phyloP scores from a whole-genome alignment of 2,113 vertebrate genomes.

The Laticauda laticaudata region DNA sequence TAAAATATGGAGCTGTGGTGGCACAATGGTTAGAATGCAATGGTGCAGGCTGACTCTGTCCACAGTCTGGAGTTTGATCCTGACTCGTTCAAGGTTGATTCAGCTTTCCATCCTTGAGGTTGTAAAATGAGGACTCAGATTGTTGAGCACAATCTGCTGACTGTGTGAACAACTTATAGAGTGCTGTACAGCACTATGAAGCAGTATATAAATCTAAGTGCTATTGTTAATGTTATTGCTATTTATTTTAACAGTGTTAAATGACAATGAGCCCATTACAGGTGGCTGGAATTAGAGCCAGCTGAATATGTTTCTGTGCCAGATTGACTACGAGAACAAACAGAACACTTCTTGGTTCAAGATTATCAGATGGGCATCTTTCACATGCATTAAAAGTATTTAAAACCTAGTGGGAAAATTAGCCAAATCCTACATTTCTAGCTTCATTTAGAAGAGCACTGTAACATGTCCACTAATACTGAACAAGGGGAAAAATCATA shows the following conservation, averaged over 20 bases:
- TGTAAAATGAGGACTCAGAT: background rate
- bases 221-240: background rate
- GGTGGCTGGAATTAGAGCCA: background rate
- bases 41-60: background rate
- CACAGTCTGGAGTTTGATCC: background rate
- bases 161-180: background rate
- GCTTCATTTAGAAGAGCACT: background rate
- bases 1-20: background rate
- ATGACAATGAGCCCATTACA: background rate
- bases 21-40: background rate
- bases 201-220: background rate
- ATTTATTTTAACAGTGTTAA: conserved; percentile 3
- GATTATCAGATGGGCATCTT: conserved; percentile 10
- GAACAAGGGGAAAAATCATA: background rate
- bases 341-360: background rate
- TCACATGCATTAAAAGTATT: background rate
- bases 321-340: background rate
- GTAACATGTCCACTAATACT: background rate
- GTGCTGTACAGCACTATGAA: background rate
- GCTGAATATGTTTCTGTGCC: background rate
- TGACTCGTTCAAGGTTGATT: background rate
- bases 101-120: background rate
- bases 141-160: background rate
- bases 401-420: background rate
- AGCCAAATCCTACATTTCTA: background rate